Percentiles rank a stretch among this genome's conserved stretches.
Evolutionary conservation across 2,797 vertebrate species (phyloP).

Genomic region (Falco naumanni): DNA sequence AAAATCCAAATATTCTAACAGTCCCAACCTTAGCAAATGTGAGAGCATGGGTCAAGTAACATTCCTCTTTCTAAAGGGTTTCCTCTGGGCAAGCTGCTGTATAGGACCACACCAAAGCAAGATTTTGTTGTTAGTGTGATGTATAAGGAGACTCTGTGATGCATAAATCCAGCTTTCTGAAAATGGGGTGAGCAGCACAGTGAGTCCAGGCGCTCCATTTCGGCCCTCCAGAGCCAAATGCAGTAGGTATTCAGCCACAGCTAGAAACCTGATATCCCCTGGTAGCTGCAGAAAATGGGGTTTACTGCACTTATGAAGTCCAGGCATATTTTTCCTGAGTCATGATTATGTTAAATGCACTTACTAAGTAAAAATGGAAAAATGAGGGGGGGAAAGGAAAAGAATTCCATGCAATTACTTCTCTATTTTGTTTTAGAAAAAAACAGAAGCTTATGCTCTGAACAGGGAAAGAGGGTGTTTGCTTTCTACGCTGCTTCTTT

Average conservation of each 20-base stretch:
- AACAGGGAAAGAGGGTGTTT: background rate
- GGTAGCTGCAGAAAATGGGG: background rate
- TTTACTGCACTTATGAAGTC: background rate
- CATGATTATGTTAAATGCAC: background rate
- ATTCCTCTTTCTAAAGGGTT: background rate
- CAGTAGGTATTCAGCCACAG: background rate
- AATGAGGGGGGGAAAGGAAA: background rate
- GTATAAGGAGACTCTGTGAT: background rate
- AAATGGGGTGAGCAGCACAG: background rate
- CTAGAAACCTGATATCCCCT: background rate
- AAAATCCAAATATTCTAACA: background rate
- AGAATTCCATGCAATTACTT: background rate
- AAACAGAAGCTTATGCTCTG: background rate
- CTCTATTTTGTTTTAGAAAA: background rate
- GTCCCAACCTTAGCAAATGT: background rate
- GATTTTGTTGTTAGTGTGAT: background rate
- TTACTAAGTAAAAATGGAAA: background rate
- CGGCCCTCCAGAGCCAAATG: background rate
- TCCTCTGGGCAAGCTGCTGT: background rate
- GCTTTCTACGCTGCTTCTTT: background rate
- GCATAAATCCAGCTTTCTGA: background rate
- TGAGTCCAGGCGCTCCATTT: background rate
- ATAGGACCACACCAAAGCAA: background rate
- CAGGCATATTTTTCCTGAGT: background rate
- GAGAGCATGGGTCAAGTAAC: background rate